Conservation (phyloP, 92 coral and sea anemone species). For the Nematostella vectensis region DNA sequence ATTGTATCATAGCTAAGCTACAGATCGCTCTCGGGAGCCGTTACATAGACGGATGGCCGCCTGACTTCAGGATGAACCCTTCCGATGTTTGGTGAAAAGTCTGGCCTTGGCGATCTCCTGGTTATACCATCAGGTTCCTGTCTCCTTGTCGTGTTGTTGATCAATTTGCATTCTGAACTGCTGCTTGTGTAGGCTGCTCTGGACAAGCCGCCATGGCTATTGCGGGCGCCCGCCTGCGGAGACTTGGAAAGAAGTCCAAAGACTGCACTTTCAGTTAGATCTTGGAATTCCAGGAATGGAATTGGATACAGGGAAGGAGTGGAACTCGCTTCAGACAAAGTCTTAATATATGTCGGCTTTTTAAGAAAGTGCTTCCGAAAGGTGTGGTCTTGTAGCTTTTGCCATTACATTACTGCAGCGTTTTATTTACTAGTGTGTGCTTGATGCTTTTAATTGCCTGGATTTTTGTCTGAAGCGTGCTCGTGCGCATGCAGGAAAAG, state of each 20-base stretch:
- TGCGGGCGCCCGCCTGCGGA: conserved; percentile 22
- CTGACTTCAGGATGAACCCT: conserved; percentile 25
- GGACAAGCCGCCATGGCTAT: conserved; percentile 23
- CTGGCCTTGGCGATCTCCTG: conserved; percentile 12
- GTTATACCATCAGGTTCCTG: conserved; percentile 11
- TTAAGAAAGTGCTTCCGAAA: no score
- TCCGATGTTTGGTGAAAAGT: conserved; percentile 18
- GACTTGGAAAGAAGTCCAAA: conserved; percentile 4
- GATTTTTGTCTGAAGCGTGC: no score
- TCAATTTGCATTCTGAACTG: conserved; percentile 21
- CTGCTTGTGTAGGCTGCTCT: conserved; percentile 16
- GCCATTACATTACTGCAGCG: no score
- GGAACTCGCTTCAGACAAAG: no score
- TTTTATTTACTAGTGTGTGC: no score
- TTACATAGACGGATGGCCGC: conserved; percentile 45
- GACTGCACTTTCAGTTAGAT: not conserved
- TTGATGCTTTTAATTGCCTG: no score
- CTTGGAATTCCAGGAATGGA: not conserved
- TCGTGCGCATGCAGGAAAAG: no score
- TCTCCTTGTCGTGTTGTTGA: conserved; percentile 36
- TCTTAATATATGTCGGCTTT: no score
- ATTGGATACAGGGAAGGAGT: not conserved
- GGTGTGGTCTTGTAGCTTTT: no score
- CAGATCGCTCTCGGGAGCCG: conserved; percentile 61
- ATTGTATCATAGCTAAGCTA: no score